Evolutionary conservation across 2,888 invertebrate genomes (phyloP), one percentile per base, ranked within the genome.

Genomic region (Cabera pusaria): DNA sequence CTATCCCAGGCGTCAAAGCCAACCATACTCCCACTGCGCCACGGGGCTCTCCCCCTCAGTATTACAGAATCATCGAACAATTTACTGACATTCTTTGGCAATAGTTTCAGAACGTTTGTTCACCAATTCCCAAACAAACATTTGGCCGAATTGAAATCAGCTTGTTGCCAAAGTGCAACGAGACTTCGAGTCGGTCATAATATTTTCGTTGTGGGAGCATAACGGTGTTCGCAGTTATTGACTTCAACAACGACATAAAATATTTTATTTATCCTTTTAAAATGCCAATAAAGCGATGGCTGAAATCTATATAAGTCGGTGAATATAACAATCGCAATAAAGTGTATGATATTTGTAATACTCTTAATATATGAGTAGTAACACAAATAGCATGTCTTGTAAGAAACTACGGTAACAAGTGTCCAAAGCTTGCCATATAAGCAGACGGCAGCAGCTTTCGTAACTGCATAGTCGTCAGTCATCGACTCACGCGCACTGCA

Each of bases 371-470:
- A 40, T 19, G 17, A 19, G 35, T 33, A 27, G 11, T 22, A 44
- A n/a, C 51, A 54, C 44, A 60, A 57, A 59, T 61, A 59, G 46
- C 34, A 26, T 53, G 49, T 43, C 44, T 48, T 38, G 51, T 49
- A 58, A 62, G 53, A 60, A 66, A 62, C 55, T 54, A 60, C 53
- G 50, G 55, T 48, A 52, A 64, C 72, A 60, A 66, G 64, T 64
- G 67, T 61, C 59, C 61, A 56, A 59, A 59, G 63, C 67, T 61
- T 56, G 58, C 80, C 79, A 66, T 76, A 75, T 72, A 77, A 72
- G 75, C 70, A 62, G 63, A 65, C 59, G 63, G 60, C 39, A 68
- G 73, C 76, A 83, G 77, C 86, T 87, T 86, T 87, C 87, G 83
- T 80, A 87, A 86, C 74, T 70, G 72, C 81, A 72, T 67, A 68